Base-by-base conservation (phyloP, 2,113 vertebrate species). In the Coracopsis vasa region DNA sequence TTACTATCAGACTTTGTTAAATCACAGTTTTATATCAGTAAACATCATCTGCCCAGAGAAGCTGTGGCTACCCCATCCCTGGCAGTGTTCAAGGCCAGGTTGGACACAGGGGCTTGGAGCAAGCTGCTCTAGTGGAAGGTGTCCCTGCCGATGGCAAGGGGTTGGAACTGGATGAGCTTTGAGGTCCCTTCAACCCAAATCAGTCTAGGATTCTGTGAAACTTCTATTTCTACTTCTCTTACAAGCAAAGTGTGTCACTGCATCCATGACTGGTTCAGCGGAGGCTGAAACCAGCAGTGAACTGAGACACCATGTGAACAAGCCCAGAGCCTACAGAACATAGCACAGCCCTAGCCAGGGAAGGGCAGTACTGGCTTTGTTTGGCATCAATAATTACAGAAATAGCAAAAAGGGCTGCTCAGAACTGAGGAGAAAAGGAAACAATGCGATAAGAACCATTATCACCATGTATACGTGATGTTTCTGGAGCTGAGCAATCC, bases 381-480 rank as follows among this genome's bases (percentile, higher is more conserved):
- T 29, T 41, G n/a, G 47, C 79, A 44, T 35, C 72, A 10, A 9
- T 20, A 41, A 4, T 11, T 6, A 29, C 18, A 41, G 70, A 70
- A 85, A 79, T 4, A 86, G 44, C 33, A 69, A 54, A 54, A 23
- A 29, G 67, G 27, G 8, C 20, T 33, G 47, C 5, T 44, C 21
- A n/a, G n/a, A 80, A 60, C 2, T 14, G 13, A 13, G 21, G 4
- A 6, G 19, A 12, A 48, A 48, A 54, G 10, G 4, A 41, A 79
- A 19, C 19, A n/a, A 56, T 42, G 23, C 10, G 51, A 29, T 7
- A 16, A 44, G 33, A n/a, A 31, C 72, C 62, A 16, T 33, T 21
- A 53, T 7, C 21, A 11, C 16, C 8, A 3, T 0, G 2, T 15
- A 29, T 17, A 0, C 8, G 7, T 19, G 45, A 8, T 58, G 19